These are phyloP conservation scores for Mastomys coucha DNA, from an alignment of 2,113 vertebrate genomes.

Conservation along the genomic window DNA sequence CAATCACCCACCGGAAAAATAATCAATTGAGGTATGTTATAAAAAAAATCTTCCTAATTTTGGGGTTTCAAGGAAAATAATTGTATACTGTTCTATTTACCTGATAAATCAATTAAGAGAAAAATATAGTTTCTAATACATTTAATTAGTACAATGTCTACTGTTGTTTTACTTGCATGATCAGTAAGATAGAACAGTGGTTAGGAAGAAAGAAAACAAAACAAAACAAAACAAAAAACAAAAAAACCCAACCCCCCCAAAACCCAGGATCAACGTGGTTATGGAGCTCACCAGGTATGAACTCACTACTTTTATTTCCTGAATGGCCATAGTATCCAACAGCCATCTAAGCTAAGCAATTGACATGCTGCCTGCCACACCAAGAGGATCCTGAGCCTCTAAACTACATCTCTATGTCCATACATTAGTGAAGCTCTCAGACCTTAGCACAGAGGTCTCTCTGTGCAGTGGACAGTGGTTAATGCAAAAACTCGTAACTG, in stretches of 20 bases:
- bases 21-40: neutral
- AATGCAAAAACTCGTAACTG: neutral
- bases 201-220: neutral
- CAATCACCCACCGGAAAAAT: neutral
- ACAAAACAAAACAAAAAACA: no score
- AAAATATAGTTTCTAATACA: slow-evolving; percentile 28
- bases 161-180: neutral
- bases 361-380: neutral
- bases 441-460: neutral
- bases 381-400: neutral
- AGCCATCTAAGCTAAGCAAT: no score
- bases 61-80: slow-evolving; percentile 7
- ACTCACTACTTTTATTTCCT: neutral
- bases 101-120: neutral
- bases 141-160: slow-evolving; percentile 5
- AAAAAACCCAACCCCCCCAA: no score
- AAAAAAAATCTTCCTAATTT: neutral
- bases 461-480: neutral
- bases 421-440: neutral
- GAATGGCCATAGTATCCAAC: neutral
- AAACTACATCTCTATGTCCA: neutral
- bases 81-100: neutral
- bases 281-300: neutral
- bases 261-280: neutral
- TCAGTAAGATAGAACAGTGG: neutral